phyloP scores from a whole-genome alignment of 2,888 invertebrate genomes.

The Prosopocoilus inquinatus region DNA sequence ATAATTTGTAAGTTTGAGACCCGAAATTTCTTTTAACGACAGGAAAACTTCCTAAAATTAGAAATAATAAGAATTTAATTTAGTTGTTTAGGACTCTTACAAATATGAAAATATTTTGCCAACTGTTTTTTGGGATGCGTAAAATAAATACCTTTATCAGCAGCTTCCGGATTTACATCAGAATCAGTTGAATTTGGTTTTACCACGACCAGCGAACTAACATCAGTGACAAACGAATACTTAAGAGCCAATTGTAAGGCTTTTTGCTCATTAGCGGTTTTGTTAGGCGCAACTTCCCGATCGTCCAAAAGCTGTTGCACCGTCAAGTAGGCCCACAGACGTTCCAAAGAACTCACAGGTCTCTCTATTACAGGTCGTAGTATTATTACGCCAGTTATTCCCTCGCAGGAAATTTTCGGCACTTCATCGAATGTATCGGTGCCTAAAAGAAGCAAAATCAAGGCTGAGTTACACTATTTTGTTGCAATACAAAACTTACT shows the following conservation, averaged over 20 bases:
- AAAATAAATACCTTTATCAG: conserved; percentile 16
- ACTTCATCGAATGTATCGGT: not conserved
- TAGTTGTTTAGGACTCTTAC: too few relatives aligned
- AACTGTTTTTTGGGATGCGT: too few relatives aligned
- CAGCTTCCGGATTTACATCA: conserved; percentile 54
- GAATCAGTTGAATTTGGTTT: conserved; percentile 57
- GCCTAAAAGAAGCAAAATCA: not conserved
- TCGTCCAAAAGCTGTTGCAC: conserved; percentile 64
- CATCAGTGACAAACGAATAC: conserved; percentile 67
- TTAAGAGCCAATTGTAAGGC: conserved; percentile 58
- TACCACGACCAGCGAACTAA: conserved; percentile 66
- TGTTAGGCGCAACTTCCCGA: conserved; percentile 41
- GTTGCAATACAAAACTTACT: conserved; percentile 33
- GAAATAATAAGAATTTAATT: too few relatives aligned
- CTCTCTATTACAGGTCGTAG: conserved; percentile 36
- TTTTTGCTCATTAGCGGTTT: conserved; percentile 48
- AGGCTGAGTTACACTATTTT: not conserved
- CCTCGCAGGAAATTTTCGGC: conserved; percentile 29
- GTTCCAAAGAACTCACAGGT: conserved; percentile 41
- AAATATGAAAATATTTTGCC: too few relatives aligned
- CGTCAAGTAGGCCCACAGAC: conserved; percentile 66
- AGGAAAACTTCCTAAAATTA: too few relatives aligned
- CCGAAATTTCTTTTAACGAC: too few relatives aligned
- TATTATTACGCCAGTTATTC: conserved; percentile 32
- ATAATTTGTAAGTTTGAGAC: too few relatives aligned